Evolutionary conservation across 2,888 invertebrate species (phyloP).

Genomic region (Phengaris alcon): DNA sequence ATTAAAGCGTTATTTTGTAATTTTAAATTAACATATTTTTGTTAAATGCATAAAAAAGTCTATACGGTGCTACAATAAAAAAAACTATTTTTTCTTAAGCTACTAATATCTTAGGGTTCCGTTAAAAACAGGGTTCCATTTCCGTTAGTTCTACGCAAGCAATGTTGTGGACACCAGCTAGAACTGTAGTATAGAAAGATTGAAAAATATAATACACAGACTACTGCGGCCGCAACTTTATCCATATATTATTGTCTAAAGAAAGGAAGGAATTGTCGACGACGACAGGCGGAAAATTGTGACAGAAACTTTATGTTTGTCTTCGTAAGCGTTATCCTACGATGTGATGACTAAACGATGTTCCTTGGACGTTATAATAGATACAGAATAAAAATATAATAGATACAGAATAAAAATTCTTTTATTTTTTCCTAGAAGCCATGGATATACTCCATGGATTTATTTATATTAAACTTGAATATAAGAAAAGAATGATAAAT

Average conservation of each 20-base stretch:
- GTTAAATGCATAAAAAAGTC: too few species aligned
- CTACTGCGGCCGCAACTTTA: constrained; percentile 25
- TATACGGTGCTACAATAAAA: too few species aligned
- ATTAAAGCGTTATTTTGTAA: too few species aligned
- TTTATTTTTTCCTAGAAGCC: not conserved
- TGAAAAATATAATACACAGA: not conserved
- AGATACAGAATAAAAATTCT: constrained; percentile 21
- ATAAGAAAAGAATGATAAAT: not conserved
- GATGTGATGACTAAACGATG: constrained; percentile 22
- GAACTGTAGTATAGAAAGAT: too few species aligned
- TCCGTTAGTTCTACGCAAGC: too few species aligned
- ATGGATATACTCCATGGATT: not conserved
- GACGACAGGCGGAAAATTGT: constrained; percentile 44
- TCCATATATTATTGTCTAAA: constrained; percentile 33
- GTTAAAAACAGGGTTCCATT: too few species aligned
- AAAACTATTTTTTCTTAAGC: too few species aligned
- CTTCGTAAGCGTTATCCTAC: constrained; percentile 34
- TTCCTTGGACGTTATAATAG: constrained; percentile 4
- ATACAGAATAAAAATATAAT: constrained; percentile 21
- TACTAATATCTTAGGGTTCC: too few species aligned
- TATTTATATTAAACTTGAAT: not conserved
- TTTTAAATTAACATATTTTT: too few species aligned
- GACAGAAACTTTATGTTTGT: constrained; percentile 38
- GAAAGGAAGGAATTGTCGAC: constrained; percentile 32
- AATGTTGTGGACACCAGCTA: not conserved